A percentile compares a stretch with the other conserved stretches of the same genome.
These are phyloP conservation scores for Macroteleia sp. DNA, from an alignment of 2,888 invertebrate genomes.

Conservation along the genomic window DNA sequence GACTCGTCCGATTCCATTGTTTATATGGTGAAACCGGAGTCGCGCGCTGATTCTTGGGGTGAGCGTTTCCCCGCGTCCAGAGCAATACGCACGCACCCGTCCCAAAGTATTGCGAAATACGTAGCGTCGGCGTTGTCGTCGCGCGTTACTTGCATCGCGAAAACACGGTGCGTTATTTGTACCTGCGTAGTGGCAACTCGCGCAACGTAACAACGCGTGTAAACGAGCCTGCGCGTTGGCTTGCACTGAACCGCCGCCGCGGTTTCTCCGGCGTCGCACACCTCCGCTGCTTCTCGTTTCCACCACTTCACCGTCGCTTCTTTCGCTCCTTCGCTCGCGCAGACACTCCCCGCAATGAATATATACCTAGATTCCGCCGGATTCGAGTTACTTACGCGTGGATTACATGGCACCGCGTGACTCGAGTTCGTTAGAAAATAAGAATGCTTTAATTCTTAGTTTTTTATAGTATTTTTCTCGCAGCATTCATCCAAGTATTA, in stretches of 20 bases:
- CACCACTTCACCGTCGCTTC: constrained; percentile 50
- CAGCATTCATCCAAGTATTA: too few species aligned
- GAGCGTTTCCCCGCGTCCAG: not conserved
- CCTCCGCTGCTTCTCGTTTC: constrained; percentile 56
- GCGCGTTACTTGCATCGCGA: constrained; percentile 43
- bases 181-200: constrained; percentile 71
- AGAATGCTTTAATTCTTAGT: constrained; percentile 23
- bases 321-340: constrained; percentile 55
- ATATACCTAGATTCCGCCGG: constrained; percentile 48
- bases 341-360: constrained; percentile 41
- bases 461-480: too few species aligned
- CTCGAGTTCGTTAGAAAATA: constrained; percentile 18
- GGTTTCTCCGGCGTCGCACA: constrained; percentile 70
- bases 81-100: constrained; percentile 25
- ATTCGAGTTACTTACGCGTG: constrained; percentile 56
- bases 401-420: constrained; percentile 42
- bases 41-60: not conserved
- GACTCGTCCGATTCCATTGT: too few species aligned
- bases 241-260: constrained; percentile 77
- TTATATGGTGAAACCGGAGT: not conserved
- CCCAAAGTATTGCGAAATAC: not conserved
- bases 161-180: constrained; percentile 69
- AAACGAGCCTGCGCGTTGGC: constrained; percentile 82
- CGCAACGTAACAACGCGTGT: constrained; percentile 70
- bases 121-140: constrained; percentile 3